A percentile compares a stretch with the other conserved stretches of the same genome.
phyloP scores from a whole-genome alignment of 2,888 invertebrate species.

The Zeuzera pyrina region DNA sequence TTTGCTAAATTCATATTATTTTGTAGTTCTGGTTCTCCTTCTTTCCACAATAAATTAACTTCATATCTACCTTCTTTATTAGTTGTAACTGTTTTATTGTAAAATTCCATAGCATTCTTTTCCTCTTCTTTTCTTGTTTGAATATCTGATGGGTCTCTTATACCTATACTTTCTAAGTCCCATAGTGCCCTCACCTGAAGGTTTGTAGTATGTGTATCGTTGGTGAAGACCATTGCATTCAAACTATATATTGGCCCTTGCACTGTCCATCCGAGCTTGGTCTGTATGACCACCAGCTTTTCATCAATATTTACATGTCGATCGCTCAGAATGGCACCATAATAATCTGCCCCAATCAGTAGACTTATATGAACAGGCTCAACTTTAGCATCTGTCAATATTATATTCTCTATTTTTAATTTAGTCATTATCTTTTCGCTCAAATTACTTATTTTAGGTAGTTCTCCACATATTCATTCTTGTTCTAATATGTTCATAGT shows the following conservation, averaged over 20 bases:
- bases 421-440: too few relatives aligned
- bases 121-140: background rate
- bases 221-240: too few relatives aligned
- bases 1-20: background rate
- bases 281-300: background rate
- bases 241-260: background rate
- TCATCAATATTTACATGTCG: background rate
- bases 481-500: too few relatives aligned
- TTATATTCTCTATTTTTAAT: too few relatives aligned
- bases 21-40: background rate
- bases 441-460: too few relatives aligned
- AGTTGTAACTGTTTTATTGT: background rate
- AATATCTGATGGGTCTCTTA: background rate
- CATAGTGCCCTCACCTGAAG: too few relatives aligned
- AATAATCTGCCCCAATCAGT: background rate
- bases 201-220: too few relatives aligned
- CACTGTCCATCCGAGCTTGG: background rate
- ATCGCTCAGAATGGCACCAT: constrained; percentile 1
- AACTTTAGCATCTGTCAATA: too few relatives aligned
- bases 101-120: too few relatives aligned
- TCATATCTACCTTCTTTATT: constrained; percentile 1
- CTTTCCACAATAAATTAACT: constrained; percentile 1
- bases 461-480: too few relatives aligned
- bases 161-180: background rate
- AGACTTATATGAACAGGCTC: too few relatives aligned